Conservation (phyloP, 2,888 invertebrate species). For the Acleris emargana region DNA sequence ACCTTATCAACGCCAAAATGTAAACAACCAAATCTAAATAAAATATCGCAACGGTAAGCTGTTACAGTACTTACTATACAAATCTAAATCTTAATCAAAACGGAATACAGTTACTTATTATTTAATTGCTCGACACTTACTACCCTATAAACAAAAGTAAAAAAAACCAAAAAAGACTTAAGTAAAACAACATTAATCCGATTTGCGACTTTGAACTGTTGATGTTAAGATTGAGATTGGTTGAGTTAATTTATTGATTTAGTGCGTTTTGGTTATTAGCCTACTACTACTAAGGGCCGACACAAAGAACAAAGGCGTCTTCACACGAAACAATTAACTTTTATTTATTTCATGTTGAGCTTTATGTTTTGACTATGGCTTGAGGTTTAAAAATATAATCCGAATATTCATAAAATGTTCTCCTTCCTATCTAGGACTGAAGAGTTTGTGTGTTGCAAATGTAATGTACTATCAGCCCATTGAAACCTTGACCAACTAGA, state of each 20-base stretch:
- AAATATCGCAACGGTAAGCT: not conserved
- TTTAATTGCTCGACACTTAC: too few species aligned
- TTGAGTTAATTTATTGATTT: not conserved
- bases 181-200: too few species aligned
- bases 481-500: too few species aligned
- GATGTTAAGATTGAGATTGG: not conserved
- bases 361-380: constrained; percentile 13
- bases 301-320: constrained; percentile 26
- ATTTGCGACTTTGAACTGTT: too few species aligned
- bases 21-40: not conserved
- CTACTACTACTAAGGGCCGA: constrained; percentile 7
- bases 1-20: not conserved
- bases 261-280: constrained; percentile 4
- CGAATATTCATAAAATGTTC: not conserved
- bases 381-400: not conserved
- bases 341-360: constrained; percentile 39
- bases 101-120: not conserved
- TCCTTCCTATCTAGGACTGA: too few species aligned
- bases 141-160: too few species aligned
- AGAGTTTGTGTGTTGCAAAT: too few species aligned
- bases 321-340: constrained; percentile 31
- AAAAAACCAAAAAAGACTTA: too few species aligned
- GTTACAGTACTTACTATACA: not conserved
- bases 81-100: not conserved
- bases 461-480: too few species aligned